Percentiles rank a stretch among this genome's conserved stretches.
phyloP scores from a whole-genome alignment of 1,140 invertebrate genomes.

The Rhopalosiphum padi region DNA sequence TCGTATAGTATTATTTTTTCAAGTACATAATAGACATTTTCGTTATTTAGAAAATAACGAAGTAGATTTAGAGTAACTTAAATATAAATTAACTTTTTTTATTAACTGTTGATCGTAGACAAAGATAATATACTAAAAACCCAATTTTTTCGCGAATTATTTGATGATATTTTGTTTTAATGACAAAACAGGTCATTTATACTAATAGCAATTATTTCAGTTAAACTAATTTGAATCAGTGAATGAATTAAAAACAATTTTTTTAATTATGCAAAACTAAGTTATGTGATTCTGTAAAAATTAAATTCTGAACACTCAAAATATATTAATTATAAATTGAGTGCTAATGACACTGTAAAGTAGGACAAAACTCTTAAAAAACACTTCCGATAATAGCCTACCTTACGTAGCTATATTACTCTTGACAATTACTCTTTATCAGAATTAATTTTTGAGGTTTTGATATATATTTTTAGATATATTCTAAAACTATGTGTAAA shows the following conservation, averaged over 20 bases:
- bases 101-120: not conserved
- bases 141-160: not conserved
- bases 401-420: not conserved
- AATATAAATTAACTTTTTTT: not conserved
- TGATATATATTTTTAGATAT: not conserved
- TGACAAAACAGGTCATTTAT: not conserved
- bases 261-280: not conserved
- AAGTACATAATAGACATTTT: not conserved
- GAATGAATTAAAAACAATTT: slow-evolving; percentile 13
- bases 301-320: not conserved
- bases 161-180: not conserved
- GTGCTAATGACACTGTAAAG: not conserved
- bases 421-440: not conserved
- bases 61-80: no score
- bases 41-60: not conserved
- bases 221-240: not conserved
- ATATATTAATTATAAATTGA: slow-evolving; percentile 8
- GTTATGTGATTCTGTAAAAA: not conserved
- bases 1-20: not conserved
- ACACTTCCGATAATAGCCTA: not conserved
- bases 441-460: not conserved
- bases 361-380: not conserved
- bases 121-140: not conserved
- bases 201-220: not conserved
- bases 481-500: not conserved